Percentiles rank a stretch among this genome's conserved stretches.
phyloP scores from a whole-genome alignment of 2,888 invertebrate species.

The Peribatodes rhomboidaria region DNA sequence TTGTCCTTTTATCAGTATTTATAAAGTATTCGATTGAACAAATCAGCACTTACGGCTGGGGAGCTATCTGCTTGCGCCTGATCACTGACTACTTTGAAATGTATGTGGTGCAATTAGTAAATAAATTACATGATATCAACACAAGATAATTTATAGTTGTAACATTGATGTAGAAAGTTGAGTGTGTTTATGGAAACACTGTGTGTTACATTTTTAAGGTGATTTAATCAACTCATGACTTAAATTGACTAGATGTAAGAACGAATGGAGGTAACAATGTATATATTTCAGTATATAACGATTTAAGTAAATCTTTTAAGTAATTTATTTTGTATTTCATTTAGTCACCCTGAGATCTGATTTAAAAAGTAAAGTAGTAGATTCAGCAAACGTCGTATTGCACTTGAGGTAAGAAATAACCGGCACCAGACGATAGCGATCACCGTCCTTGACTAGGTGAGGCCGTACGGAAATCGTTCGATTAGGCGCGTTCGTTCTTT shows the following conservation, averaged over 20 bases:
- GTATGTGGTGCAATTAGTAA: constrained; percentile 76
- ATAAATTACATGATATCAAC: constrained; percentile 60
- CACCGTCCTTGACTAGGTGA: not conserved
- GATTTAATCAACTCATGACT: constrained; percentile 85
- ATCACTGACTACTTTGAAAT: constrained; percentile 52
- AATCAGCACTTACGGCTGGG: constrained; percentile 47
- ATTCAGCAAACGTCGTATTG: constrained; percentile 42
- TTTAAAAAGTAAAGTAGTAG: constrained; percentile 37
- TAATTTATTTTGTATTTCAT: constrained; percentile 81
- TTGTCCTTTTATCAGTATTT: constrained; percentile 32
- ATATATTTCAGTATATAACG: constrained; percentile 84
- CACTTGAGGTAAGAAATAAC: constrained; percentile 42
- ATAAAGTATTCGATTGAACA: constrained; percentile 35
- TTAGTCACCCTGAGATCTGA: constrained; percentile 84
- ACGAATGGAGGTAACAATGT: constrained; percentile 82
- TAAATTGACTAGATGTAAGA: constrained; percentile 81
- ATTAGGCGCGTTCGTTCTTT: constrained; percentile 32
- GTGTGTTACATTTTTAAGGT: constrained; percentile 78
- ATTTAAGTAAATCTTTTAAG: constrained; percentile 85
- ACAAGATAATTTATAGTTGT: constrained; percentile 61
- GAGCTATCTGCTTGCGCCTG: constrained; percentile 44
- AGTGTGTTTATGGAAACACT: constrained; percentile 71
- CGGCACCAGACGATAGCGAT: constrained; percentile 44
- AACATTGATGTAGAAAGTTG: constrained; percentile 69
- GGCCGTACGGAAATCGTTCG: not conserved